phyloP scores from a whole-genome alignment of 1,140 invertebrate species.

The Drosophila nigrodunni region DNA sequence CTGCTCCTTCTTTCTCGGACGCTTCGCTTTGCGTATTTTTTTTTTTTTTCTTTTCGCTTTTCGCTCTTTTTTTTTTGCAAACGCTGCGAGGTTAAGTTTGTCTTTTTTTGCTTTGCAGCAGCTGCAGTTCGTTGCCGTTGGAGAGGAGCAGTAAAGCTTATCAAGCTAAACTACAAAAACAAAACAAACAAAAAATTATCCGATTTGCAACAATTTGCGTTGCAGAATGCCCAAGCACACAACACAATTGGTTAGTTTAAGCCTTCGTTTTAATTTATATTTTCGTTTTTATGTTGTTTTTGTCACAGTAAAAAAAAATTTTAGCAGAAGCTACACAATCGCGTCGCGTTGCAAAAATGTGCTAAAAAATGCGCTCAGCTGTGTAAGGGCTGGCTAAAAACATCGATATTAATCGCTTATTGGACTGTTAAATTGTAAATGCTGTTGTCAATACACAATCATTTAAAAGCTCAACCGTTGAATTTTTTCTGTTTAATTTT shows the following conservation, averaged over 20 bases:
- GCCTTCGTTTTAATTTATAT: conserved; percentile 18
- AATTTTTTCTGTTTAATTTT: too few relatives aligned
- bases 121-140: conserved; percentile 44
- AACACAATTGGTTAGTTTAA: conserved; percentile 35
- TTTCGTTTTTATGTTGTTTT: conserved; percentile 55
- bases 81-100: conserved; percentile 78
- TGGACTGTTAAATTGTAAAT: not conserved
- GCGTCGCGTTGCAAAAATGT: conserved; percentile 58
- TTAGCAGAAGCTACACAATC: conserved; percentile 54
- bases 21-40: conserved; percentile 47
- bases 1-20: conserved; percentile 27
- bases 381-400: conserved; percentile 22
- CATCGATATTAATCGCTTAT: conserved; percentile 34
- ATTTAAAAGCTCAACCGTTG: not conserved
- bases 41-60: conserved; percentile 27
- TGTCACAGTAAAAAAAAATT: conserved; percentile 78
- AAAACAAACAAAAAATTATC: conserved; percentile 47
- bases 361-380: conserved; percentile 69
- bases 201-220: conserved; percentile 38
- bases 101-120: conserved; percentile 55
- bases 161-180: conserved; percentile 39
- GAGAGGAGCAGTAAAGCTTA: conserved; percentile 31
- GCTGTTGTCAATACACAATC: not conserved
- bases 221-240: conserved; percentile 43
- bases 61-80: conserved; percentile 60